A percentile compares a stretch with the other conserved stretches of the same genome.
Conservation (phyloP, 1,140 invertebrate genomes). For the Drosophila pruinosa region DNA sequence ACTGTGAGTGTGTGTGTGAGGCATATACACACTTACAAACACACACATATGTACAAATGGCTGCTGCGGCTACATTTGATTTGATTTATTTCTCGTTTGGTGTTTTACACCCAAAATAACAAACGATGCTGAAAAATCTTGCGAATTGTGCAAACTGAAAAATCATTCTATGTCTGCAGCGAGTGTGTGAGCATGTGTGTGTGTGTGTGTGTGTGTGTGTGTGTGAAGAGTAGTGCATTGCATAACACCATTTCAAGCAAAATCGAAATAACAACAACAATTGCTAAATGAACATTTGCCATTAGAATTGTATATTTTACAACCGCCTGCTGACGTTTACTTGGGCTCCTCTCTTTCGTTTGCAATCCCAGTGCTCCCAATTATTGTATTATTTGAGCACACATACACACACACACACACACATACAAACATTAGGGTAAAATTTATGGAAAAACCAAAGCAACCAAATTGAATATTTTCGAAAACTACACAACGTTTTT, state of each 20-base stretch:
- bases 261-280: slow-evolving; percentile 40
- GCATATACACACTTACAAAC: no score
- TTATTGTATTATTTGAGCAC: slow-evolving; percentile 25
- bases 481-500: slow-evolving; percentile 27
- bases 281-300: slow-evolving; percentile 43
- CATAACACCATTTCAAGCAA: slow-evolving; percentile 76
- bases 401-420: slow-evolving; percentile 5
- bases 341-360: slow-evolving; percentile 5
- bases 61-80: slow-evolving; percentile 70
- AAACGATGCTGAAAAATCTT: slow-evolving; percentile 70
- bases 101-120: slow-evolving; percentile 80
- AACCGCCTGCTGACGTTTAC: slow-evolving; percentile 19
- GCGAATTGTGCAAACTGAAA: slow-evolving; percentile 72
- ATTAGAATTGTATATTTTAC: slow-evolving; percentile 60
- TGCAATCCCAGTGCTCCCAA: neutral
- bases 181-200: slow-evolving; percentile 5
- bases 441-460: slow-evolving; percentile 32
- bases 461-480: slow-evolving; percentile 9
- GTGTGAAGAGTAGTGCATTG: slow-evolving; percentile 61
- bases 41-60: slow-evolving; percentile 74
- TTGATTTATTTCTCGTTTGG: slow-evolving; percentile 81
- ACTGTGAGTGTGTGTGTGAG: slow-evolving; percentile 6
- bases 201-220: slow-evolving; percentile 26
- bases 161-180: slow-evolving; percentile 62
- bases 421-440: slow-evolving; percentile 10